Conservation (phyloP, 2,113 vertebrate species). For the Nesospiza acunhae region DNA sequence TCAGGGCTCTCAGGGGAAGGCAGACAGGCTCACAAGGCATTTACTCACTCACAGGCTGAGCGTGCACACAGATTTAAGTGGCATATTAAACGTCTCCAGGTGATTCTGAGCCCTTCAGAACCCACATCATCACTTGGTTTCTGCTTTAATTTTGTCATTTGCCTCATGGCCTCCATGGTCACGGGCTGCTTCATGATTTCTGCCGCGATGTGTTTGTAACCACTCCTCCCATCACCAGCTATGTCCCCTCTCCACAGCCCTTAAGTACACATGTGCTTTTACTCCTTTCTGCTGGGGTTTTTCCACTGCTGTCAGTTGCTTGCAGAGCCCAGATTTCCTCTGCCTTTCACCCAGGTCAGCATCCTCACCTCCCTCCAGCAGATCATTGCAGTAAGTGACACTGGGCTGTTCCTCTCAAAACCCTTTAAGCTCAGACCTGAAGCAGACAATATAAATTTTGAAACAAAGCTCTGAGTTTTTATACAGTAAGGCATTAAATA, state of each 20-base stretch:
- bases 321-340: background rate
- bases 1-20: background rate
- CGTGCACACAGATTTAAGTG: background rate
- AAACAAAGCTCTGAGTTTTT: background rate
- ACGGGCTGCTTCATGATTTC: background rate
- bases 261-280: background rate
- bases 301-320: background rate
- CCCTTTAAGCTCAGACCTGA: background rate
- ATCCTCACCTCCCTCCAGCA: background rate
- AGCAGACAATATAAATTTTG: slow-evolving; percentile 3
- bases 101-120: background rate
- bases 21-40: background rate
- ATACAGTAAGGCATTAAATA: background rate
- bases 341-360: background rate
- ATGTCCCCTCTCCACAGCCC: background rate
- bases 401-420: background rate
- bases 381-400: background rate
- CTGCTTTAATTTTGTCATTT: background rate
- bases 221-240: background rate
- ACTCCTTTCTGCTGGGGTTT: background rate
- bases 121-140: background rate
- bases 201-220: accelerated
- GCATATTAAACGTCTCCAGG: background rate
- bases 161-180: background rate
- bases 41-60: background rate